Percentiles rank a stretch among this genome's conserved stretches.
phyloP scores from a whole-genome alignment of 2,797 vertebrate genomes.

The Molothrus ater region DNA sequence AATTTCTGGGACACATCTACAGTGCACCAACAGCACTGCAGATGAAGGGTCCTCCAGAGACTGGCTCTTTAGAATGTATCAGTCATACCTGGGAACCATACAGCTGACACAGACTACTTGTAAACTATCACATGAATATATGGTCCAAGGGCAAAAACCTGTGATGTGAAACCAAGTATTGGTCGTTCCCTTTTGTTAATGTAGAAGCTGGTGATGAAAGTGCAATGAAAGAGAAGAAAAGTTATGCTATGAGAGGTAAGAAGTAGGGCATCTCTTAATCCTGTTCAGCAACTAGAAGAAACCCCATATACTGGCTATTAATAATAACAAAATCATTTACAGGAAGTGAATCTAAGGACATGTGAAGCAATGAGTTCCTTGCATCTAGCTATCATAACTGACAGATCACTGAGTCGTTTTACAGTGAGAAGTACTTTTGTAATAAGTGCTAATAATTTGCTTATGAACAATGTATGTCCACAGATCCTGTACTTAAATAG shows the following conservation, averaged over 20 bases:
- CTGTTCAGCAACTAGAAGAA: neutral
- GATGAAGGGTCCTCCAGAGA: neutral
- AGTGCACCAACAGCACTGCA: neutral
- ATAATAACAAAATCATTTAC: neutral
- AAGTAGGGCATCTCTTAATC: neutral
- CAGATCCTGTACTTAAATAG: neutral
- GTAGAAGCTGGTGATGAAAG: neutral
- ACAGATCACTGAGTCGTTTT: neutral
- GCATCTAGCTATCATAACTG: neutral
- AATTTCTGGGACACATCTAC: neutral
- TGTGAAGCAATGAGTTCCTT: neutral
- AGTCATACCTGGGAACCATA: neutral
- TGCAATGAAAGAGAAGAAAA: neutral
- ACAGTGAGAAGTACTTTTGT: neutral
- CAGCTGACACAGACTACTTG: neutral
- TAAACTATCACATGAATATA: neutral
- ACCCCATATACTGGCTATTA: neutral
- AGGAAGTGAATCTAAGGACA: neutral
- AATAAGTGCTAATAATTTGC: neutral
- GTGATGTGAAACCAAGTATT: neutral
- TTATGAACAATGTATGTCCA: neutral
- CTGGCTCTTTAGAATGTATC: neutral
- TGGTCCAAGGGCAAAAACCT: neutral
- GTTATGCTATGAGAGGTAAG: neutral
- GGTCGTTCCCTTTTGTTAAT: neutral